phyloP scores from a whole-genome alignment of 2,797 vertebrate species.

The Neosalanx taihuensis region DNA sequence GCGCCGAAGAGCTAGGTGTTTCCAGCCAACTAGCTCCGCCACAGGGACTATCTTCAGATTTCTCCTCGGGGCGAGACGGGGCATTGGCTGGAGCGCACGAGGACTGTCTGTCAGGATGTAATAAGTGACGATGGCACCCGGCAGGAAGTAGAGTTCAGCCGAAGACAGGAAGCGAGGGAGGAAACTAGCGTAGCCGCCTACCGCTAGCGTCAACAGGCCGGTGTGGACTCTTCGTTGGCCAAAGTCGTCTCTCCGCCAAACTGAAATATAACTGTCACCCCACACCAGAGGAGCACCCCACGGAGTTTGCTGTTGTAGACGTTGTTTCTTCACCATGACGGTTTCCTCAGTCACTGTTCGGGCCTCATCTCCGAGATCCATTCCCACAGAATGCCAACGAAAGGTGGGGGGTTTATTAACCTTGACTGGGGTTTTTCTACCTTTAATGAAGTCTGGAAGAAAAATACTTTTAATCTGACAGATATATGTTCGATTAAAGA shows the following conservation, averaged over 20 bases:
- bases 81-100: conserved; percentile 49
- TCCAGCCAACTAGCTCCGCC: conserved; percentile 64
- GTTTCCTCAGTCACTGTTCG: conserved; percentile 7
- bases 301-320: conserved; percentile 48
- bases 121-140: conserved; percentile 71
- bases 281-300: conserved; percentile 74
- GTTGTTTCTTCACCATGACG: conserved; percentile 9
- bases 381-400: conserved; percentile 6
- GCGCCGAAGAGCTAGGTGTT: conserved; percentile 51
- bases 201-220: conserved; percentile 62
- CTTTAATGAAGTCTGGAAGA: conserved; percentile 59
- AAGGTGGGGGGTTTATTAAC: conserved; percentile 28
- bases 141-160: conserved; percentile 75
- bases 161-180: conserved; percentile 68
- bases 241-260: conserved; percentile 46
- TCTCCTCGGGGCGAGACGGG: conserved; percentile 60
- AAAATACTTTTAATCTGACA: background rate
- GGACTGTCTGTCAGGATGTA: conserved; percentile 77
- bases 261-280: conserved; percentile 59
- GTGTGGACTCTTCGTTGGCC: conserved; percentile 35
- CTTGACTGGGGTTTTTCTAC: conserved; percentile 28
- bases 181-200: conserved; percentile 69
- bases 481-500: background rate
- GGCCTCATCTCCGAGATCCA: conserved; percentile 9
- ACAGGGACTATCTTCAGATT: conserved; percentile 62